Conservation (phyloP, 2,888 invertebrate species). For the Beris chalybata region DNA sequence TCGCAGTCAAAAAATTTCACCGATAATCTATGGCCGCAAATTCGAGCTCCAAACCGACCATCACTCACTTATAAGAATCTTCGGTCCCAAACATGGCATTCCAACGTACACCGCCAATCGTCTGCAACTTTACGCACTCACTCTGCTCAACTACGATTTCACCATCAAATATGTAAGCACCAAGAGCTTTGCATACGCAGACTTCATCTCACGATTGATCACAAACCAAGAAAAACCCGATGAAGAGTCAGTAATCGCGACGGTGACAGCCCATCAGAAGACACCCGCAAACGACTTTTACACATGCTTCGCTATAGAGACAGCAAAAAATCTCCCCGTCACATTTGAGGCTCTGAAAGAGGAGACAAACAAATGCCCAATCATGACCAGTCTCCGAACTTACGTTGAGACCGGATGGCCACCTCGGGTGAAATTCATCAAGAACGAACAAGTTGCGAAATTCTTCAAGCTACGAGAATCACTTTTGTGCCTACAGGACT, state of each 20-base stretch:
- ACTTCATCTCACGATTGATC: neutral
- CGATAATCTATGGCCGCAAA: conserved; percentile 45
- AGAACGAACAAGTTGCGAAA: neutral
- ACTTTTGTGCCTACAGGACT: neutral
- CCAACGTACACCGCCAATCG: no score
- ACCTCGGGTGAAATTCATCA: neutral
- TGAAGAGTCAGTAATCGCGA: neutral
- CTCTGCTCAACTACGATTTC: conserved; percentile 20
- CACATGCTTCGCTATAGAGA: conserved; percentile 1
- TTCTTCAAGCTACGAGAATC: neutral
- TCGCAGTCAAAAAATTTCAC: conserved; percentile 46
- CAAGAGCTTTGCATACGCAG: neutral
- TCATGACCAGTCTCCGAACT: conserved; percentile 3
- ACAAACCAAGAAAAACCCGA: neutral
- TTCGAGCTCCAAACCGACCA: conserved; percentile 45
- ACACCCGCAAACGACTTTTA: neutral
- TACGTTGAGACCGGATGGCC: neutral
- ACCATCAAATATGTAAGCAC: neutral
- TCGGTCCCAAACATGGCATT: conserved; percentile 7
- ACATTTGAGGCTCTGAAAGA: no score
- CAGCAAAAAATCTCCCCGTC: no score
- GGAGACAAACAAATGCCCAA: neutral
- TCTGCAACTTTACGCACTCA: no score
- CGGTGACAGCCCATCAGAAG: neutral
- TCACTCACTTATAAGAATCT: conserved; percentile 36